Base-by-base conservation (phyloP, 2,113 vertebrate genomes). In the Hyperopisus bebe region DNA sequence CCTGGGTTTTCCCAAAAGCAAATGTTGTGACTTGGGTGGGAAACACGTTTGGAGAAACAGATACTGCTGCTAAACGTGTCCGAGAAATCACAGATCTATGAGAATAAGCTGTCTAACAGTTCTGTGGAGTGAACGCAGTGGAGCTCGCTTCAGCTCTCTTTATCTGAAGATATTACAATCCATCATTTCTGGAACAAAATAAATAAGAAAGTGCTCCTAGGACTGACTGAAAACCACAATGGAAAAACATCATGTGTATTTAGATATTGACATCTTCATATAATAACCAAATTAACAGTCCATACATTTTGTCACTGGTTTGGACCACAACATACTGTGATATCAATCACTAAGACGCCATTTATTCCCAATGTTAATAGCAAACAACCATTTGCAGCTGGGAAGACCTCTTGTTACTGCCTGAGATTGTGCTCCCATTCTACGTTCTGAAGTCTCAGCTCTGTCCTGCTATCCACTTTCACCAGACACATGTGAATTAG, bases 11-110 rank as follows among this genome's bases (percentile, higher is more conserved):
- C 90, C 80, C 74, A 48, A 51, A 74, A 88, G 88, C 70, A 48
- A 89, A 46, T 48, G 27, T 88, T 31, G 77, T 88, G 74, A 80
- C 86, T 53, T n/a, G 86, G 87, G 88, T 84, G 44, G 44, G 19
- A 84, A 46, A 90, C 13, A 1, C 90, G 46, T 50, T 74, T 42
- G 53, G 46, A 62, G 19, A 50, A 17, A 10, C 39, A 58, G 89
- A 89, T 80, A 89, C 80, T 48, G 82, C 5, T 53, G 27, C 13
- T 35, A 21, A 31, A 31, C 17, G 31, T 50, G 46, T 42, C 24
- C 10, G 4, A 42, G 74, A 82, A 83, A 77, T 51, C n/a, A 1
- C 19, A 42, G 27, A 82, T 50, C 74, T 24, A 55, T 27, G 74
- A 24, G 35, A 31, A 35, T 35, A 55, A 82, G 47, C 13, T 35